Percentiles rank a stretch among this genome's conserved stretches.
Evolutionary conservation across 2,113 vertebrate species (phyloP).

Genomic region (Rutilus rutilus): DNA sequence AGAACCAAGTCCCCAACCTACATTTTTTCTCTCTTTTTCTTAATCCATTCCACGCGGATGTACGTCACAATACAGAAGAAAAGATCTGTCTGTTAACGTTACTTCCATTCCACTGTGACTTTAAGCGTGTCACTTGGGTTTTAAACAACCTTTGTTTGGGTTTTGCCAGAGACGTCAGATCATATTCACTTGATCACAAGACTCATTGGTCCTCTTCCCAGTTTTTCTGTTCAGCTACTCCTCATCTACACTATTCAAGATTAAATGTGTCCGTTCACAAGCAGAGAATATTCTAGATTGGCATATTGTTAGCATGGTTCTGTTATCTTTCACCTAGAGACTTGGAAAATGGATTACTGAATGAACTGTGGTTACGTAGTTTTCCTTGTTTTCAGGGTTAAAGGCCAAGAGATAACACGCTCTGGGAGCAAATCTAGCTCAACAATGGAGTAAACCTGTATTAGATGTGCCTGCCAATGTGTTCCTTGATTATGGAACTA

Average conservation of each 20-base stretch:
- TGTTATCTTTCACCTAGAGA: background rate
- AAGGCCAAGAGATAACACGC: background rate
- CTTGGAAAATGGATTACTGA: background rate
- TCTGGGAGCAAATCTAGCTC: background rate
- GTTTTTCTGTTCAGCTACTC: background rate
- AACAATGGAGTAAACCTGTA: background rate
- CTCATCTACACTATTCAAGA: background rate
- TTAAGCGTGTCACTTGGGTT: background rate
- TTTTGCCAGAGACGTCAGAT: background rate
- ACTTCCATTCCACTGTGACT: no score
- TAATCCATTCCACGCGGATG: background rate
- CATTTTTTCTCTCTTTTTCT: background rate
- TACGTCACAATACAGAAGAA: no score
- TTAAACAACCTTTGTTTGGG: background rate
- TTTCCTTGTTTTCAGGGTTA: background rate
- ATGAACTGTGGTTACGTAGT: background rate
- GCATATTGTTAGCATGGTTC: background rate
- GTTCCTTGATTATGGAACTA: background rate
- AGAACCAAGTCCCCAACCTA: no score
- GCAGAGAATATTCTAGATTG: background rate
- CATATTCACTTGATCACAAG: constrained; percentile 9
- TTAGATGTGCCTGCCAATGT: background rate
- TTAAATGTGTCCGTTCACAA: background rate
- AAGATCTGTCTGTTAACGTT: no score
- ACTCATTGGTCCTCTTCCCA: background rate